Conservation (phyloP, 2,888 invertebrate genomes). For the Hartigia nigra region DNA sequence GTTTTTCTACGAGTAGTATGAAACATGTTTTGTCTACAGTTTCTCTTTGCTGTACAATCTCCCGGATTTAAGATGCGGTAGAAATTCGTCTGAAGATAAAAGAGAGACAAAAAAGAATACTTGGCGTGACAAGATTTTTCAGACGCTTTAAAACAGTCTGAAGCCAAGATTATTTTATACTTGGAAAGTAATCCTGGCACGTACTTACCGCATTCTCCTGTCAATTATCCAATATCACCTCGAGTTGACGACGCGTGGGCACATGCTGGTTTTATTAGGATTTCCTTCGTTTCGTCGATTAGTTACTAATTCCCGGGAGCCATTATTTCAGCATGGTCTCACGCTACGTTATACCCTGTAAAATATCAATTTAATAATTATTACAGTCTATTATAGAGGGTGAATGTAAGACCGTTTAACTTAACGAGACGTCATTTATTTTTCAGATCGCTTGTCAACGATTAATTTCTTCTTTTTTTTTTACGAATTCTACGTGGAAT, state of each 20-base stretch:
- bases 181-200: neutral
- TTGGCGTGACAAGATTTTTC: neutral
- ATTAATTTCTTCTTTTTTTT: neutral
- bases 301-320: constrained; percentile 36
- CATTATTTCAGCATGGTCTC: constrained; percentile 7
- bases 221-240: constrained; percentile 58
- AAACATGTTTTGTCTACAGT: neutral
- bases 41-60: neutral
- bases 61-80: neutral
- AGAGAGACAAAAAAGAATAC: neutral
- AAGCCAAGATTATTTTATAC: neutral
- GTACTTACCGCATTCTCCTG: constrained; percentile 25
- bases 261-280: constrained; percentile 47
- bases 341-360: neutral
- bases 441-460: neutral
- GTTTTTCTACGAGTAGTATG: neutral
- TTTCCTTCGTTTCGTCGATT: constrained; percentile 53
- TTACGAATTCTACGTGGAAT: neutral
- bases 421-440: neutral
- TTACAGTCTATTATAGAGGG: neutral
- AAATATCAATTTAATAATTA: neutral
- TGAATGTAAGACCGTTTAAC: neutral
- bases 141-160: neutral
- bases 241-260: constrained; percentile 19
- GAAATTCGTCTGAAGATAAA: neutral